Base-by-base conservation (phyloP, 2,888 invertebrate genomes). In the Odontocolon sp. region DNA sequence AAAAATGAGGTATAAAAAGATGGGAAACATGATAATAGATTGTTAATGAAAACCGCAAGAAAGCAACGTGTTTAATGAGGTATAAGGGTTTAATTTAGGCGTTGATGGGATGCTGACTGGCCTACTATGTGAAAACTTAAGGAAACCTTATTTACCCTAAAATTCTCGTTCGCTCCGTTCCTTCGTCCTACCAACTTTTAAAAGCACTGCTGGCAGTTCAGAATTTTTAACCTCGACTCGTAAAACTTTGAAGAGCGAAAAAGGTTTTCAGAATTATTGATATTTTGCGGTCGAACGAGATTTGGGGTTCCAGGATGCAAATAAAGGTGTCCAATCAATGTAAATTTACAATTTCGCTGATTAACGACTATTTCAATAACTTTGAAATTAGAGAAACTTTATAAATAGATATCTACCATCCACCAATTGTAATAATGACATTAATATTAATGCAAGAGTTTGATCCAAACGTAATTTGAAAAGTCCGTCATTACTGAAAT, bases 201-300 rank as follows among this genome's bases (percentile, higher is more conserved):
- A 87, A 86, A 72, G 69, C 87, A 84, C 83, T 81, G 84, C 82
- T 73, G 56, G 82, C 82, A 82, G 88, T 87, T 87, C 87, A 86
- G 84, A 83, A 84, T 86, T 87, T 87, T 87, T 86, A 88, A 88
- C 87, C 87, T 84, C 82, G 81, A 83, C 82, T 68, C 72, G 57
- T 77, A 68, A 77, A 77, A 68, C 54, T 77, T 76, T 71, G 28
- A 50, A 28, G 31, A 47, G 16, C 11, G 36, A 31, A 31, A 28
- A 31, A 28, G 47, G 50, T 61, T 54, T 54, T 18, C 8, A 11
- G 16, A 36, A 42, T 69, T 42, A 50, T 50, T n/a, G 40, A 68
- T 42, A 42, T 16, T 68, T 52, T 21, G 54, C 14, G 57, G 61
- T 56, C 45, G 21, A 8, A 23, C 21, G 16, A 42, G 8, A 67